A percentile compares a stretch with the other conserved stretches of the same genome.
Evolutionary conservation across 1,140 invertebrate species (phyloP).

Genomic region (Mycetomoellerius zeteki): DNA sequence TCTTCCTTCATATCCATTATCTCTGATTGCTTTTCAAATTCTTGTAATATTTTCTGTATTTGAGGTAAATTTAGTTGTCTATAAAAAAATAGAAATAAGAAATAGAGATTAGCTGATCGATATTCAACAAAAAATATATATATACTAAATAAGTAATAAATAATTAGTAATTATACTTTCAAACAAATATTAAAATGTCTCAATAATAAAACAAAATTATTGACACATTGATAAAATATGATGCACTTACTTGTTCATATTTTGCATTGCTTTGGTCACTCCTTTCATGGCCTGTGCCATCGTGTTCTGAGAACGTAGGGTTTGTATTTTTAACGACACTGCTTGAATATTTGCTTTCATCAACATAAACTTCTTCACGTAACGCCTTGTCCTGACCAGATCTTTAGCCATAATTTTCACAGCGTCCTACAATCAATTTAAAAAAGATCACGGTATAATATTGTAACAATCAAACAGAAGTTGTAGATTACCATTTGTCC

Average conservation of each 20-base stretch:
- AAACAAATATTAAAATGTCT: neutral
- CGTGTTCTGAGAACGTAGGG: conserved; percentile 98
- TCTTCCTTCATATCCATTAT: conserved; percentile 99
- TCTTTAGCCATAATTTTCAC: conserved; percentile 99
- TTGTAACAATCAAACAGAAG: neutral
- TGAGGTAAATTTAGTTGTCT: conserved; percentile 98
- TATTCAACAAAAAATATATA: conserved; percentile 7
- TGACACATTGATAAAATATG: conserved; percentile 35
- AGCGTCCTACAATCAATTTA: conserved; percentile 92
- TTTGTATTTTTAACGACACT: conserved; percentile 99
- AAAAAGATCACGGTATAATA: conserved; percentile 24
- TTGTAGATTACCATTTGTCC: conserved; percentile 96
- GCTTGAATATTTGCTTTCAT: conserved; percentile 99
- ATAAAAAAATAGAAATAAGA: conserved; percentile 63
- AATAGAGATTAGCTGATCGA: conserved; percentile 31
- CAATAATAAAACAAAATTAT: conserved; percentile 44
- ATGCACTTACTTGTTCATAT: conserved; percentile 95
- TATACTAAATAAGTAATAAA: neutral
- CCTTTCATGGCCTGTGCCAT: conserved; percentile 99
- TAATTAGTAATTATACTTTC: conserved; percentile 8
- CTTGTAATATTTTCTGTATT: conserved; percentile 99
- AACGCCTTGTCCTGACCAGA: conserved; percentile 97
- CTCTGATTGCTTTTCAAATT: conserved; percentile 99
- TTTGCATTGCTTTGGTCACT: conserved; percentile 99
- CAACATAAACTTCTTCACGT: conserved; percentile 99